These are phyloP conservation scores for Agriopis aurantiaria DNA, from an alignment of 2,888 invertebrate genomes.

Conservation along the genomic window DNA sequence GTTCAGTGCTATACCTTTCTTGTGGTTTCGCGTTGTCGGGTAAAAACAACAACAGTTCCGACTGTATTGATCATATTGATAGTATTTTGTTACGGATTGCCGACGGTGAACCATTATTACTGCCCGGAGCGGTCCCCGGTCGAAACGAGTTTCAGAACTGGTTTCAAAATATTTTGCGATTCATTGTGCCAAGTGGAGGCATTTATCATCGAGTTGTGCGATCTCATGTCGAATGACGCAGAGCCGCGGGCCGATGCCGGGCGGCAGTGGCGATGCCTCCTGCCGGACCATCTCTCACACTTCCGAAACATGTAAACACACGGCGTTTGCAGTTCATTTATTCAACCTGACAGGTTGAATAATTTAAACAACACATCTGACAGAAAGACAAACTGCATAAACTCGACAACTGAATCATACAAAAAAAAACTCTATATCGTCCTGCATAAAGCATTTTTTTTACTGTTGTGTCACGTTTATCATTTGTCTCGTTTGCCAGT, in stretches of 20 bases:
- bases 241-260: neutral
- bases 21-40: too few relatives aligned
- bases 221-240: constrained; percentile 4
- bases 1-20: too few relatives aligned
- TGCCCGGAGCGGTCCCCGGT: neutral
- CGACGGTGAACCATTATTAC: neutral
- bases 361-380: constrained; percentile 4
- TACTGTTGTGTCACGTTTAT: neutral
- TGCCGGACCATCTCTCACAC: neutral
- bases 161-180: neutral
- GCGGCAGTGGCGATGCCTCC: neutral
- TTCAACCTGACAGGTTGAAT: neutral
- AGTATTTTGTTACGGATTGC: neutral
- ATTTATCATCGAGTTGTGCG: constrained; percentile 6
- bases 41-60: neutral
- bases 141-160: constrained; percentile 11
- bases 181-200: constrained; percentile 17
- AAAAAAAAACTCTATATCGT: neutral
- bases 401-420: neutral
- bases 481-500: neutral
- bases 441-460: neutral
- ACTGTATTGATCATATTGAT: neutral
- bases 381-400: neutral
- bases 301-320: neutral
- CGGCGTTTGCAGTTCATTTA: constrained; percentile 6